These are phyloP conservation scores for Aplodontia rufa DNA, from an alignment of 2,113 vertebrate genomes.

Conservation along the genomic window DNA sequence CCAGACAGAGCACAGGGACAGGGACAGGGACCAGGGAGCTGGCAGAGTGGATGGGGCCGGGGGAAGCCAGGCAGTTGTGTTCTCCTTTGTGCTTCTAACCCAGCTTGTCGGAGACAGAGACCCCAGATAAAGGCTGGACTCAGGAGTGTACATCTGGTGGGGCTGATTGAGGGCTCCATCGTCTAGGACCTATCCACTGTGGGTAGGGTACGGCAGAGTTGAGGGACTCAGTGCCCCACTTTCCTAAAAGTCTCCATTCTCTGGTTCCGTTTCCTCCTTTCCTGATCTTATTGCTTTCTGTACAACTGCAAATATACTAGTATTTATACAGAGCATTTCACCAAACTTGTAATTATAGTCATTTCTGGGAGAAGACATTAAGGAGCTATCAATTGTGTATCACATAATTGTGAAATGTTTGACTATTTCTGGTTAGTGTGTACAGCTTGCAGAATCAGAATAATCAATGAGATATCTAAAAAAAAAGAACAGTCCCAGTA, in stretches of 20 bases:
- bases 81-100: background rate
- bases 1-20: accelerated
- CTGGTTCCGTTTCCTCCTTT: no score
- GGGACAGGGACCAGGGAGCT: accelerated
- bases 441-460: background rate
- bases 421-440: background rate
- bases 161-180: accelerated
- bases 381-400: background rate
- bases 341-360: background rate
- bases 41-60: accelerated
- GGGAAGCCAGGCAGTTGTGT: background rate
- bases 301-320: background rate
- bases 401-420: background rate
- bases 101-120: background rate
- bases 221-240: background rate
- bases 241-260: accelerated
- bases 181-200: no score
- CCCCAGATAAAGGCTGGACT: accelerated
- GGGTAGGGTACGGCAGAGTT: no score
- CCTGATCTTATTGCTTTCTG: background rate
- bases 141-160: background rate
- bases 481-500: background rate
- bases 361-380: background rate
- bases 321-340: background rate
- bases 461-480: background rate